These are phyloP conservation scores for Zeugodacus cucurbitae DNA, from an alignment of 1,140 invertebrate species.

Conservation along the genomic window DNA sequence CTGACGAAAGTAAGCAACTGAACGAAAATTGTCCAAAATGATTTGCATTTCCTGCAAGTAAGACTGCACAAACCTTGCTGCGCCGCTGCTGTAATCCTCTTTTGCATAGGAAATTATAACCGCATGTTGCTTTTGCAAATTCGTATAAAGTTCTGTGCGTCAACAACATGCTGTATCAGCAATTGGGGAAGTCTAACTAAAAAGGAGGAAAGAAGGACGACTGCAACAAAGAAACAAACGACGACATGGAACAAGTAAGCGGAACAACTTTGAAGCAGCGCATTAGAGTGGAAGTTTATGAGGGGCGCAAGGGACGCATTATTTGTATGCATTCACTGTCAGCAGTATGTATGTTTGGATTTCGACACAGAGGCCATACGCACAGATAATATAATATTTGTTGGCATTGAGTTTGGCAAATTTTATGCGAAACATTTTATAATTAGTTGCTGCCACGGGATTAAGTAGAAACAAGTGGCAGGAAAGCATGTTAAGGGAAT, in stretches of 20 bases:
- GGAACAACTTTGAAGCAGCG: neutral
- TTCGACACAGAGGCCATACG: neutral
- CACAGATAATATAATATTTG: neutral
- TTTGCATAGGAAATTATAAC: neutral
- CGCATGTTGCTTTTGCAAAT: slow-evolving; percentile 15
- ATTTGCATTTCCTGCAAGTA: neutral
- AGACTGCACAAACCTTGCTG: neutral
- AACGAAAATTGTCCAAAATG: neutral
- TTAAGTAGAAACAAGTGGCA: neutral
- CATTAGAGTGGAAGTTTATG: neutral
- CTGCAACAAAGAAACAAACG: neutral
- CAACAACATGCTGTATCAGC: neutral
- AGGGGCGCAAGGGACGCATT: neutral
- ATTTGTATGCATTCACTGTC: too few species aligned
- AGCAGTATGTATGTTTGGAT: too few species aligned
- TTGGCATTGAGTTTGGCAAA: slow-evolving; percentile 50
- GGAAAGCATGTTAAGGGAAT: neutral
- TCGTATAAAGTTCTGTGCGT: neutral
- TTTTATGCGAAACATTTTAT: slow-evolving; percentile 64
- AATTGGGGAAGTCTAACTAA: neutral
- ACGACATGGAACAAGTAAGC: neutral
- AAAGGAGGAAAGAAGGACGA: too few species aligned
- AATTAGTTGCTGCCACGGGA: slow-evolving; percentile 58
- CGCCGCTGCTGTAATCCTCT: neutral
- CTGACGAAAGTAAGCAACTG: too few species aligned